Evolutionary conservation across 2,113 vertebrate genomes (phyloP).

Genomic region (Brachionichthys hirsutus): DNA sequence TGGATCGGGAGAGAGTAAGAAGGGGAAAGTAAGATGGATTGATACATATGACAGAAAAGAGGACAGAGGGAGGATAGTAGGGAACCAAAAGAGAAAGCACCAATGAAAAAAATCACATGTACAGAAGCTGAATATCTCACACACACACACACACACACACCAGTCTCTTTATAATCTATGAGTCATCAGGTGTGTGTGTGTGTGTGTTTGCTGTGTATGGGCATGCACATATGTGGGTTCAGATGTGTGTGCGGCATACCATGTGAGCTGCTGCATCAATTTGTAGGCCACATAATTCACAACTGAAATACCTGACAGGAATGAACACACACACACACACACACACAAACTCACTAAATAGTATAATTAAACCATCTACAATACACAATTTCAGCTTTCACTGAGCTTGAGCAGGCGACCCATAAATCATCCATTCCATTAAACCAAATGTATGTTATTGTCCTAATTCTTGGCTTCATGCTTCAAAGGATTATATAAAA

Average conservation of each 20-base stretch:
- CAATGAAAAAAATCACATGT: background rate
- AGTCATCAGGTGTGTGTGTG: no score
- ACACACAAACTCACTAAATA: background rate
- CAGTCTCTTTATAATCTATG: no score
- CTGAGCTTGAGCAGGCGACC: no score
- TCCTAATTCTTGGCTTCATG: no score
- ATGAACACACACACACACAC: background rate
- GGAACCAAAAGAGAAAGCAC: background rate
- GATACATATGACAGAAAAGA: conserved; percentile 33
- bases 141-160: no score
- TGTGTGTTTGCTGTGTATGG: no score
- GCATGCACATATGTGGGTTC: no score
- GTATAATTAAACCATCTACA: no score
- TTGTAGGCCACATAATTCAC: conserved; percentile 3
- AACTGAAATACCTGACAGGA: background rate
- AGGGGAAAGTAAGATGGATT: conserved; percentile 15
- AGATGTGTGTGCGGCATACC: conserved; percentile 3
- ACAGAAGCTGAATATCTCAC: background rate
- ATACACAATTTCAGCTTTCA: no score
- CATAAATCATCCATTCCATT: no score
- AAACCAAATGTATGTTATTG: no score
- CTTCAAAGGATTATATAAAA: no score
- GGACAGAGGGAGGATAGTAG: background rate
- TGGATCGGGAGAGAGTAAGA: conserved; percentile 33
- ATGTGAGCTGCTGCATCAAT: conserved; percentile 5